Conservation (phyloP, 2,113 vertebrate species). For the Microcebus lehilahytsara region DNA sequence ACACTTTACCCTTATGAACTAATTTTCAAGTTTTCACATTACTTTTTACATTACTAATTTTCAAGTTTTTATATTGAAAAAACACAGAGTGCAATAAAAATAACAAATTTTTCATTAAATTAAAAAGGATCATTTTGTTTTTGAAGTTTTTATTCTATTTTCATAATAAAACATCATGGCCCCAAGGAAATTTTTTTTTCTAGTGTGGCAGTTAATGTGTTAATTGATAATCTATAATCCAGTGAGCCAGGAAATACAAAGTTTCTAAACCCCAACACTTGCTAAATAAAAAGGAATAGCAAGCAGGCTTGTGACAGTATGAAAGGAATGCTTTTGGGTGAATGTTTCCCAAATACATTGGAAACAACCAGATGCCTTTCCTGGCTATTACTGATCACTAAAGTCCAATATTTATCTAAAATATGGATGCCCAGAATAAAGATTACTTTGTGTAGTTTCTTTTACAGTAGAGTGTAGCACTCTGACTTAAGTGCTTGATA, state of each 20-base stretch:
- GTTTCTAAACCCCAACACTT: background rate
- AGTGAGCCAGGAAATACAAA: background rate
- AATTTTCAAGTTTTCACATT: too few relatives aligned
- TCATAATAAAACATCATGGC: too few relatives aligned
- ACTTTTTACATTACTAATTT: too few relatives aligned
- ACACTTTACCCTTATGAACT: too few relatives aligned
- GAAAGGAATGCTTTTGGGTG: background rate
- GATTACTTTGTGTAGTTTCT: background rate
- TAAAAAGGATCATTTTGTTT: too few relatives aligned
- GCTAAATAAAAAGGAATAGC: background rate
- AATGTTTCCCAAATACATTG: background rate
- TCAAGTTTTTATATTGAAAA: too few relatives aligned
- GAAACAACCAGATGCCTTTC: background rate
- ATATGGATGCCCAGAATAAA: background rate
- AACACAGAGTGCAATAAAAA: too few relatives aligned
- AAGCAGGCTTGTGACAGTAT: background rate
- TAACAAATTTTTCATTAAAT: too few relatives aligned
- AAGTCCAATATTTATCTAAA: background rate
- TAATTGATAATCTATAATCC: background rate
- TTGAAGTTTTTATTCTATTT: too few relatives aligned
- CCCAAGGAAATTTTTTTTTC: too few relatives aligned
- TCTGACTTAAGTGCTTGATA: background rate
- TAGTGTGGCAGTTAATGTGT: background rate
- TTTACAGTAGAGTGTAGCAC: background rate
- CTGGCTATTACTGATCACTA: background rate